Evolutionary conservation across 2,113 vertebrate species (phyloP), one percentile per base, ranked within the genome.

Genomic region (Microcebus griseorufus): DNA sequence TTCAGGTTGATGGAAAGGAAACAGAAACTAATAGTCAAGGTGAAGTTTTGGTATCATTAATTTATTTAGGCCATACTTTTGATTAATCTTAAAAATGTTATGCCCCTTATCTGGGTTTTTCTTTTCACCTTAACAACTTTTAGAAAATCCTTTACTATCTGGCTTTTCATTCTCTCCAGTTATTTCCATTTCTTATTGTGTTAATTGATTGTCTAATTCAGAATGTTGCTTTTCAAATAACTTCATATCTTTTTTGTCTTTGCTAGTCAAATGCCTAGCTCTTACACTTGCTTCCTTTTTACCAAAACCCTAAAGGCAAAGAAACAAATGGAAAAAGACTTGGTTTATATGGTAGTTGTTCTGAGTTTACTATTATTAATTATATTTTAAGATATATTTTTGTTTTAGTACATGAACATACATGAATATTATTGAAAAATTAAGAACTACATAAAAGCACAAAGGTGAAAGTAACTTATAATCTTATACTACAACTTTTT

Each of bases 41-140:
- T 89, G 58, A 79, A 81, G 73, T 97, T 97, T 94, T 95, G 17
- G 42, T 94, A 89, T 85, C 73, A 88, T 83, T 87, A 83, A 70
- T 93, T 95, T 88, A 95, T 84, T 93, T 9, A 95, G 84, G 37
- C 16, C 13, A 62, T 85, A 22, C n/a, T 88, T 95, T 53, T 95
- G 87, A 69, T 79, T n/a, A 45, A 87, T 94, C 14, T 95, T 93
- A 86, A 93, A 90, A 94, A 69, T 88, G 84, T 87, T 73, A 53
- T 84, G 32, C 3, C 9, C 17, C 7, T 10, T 85, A 55, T 73
- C 29, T 84, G 42, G 55, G 29, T 55, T 96, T 93, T 93, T 80
- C 23, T 93, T 95, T 93, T 95, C 88, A 48, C 37, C 25, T 87
- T 93, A 88, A 75, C 64, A 42, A 67, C 23, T 55, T 81, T 86